A percentile compares a stretch with the other conserved stretches of the same genome.
These are phyloP conservation scores for Plecotus auritus DNA, from an alignment of 2,113 vertebrate genomes.

Conservation along the genomic window DNA sequence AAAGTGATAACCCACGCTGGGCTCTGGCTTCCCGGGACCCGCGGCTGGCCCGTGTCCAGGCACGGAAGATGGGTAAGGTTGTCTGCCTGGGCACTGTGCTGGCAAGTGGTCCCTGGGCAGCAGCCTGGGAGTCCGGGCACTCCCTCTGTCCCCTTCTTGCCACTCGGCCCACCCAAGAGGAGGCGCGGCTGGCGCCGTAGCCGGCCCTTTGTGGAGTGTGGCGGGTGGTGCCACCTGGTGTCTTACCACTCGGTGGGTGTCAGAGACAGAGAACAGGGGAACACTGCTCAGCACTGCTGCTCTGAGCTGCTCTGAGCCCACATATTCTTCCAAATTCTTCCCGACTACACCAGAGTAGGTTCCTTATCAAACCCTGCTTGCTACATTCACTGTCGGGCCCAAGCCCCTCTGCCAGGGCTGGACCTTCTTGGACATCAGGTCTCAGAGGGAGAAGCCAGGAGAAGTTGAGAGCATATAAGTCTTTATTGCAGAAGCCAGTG, in stretches of 20 bases:
- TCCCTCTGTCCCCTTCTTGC: background rate
- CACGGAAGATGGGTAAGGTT: background rate
- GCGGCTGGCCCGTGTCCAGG: background rate
- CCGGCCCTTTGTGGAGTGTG: background rate
- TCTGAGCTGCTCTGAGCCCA: too few species aligned
- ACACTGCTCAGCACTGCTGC: too few species aligned
- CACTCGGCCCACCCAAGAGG: background rate
- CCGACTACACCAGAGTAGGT: too few species aligned
- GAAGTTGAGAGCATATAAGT: too few species aligned
- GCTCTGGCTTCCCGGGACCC: background rate
- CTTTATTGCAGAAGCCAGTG: too few species aligned
- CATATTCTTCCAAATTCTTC: too few species aligned
- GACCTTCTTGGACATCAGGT: too few species aligned
- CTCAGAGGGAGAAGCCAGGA: too few species aligned
- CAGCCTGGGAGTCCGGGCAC: rapidly evolving
- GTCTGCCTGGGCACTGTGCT: rapidly evolving
- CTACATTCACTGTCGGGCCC: too few species aligned
- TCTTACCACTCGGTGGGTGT: background rate
- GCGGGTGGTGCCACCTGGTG: rapidly evolving
- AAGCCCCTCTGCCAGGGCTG: too few species aligned
- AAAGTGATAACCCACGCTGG: background rate
- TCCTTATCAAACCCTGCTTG: too few species aligned
- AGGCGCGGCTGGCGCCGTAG: background rate
- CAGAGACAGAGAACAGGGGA: too few species aligned
- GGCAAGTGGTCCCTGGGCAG: background rate